Conservation (phyloP, 2,113 vertebrate species). For the Rousettus leschenaultii region DNA sequence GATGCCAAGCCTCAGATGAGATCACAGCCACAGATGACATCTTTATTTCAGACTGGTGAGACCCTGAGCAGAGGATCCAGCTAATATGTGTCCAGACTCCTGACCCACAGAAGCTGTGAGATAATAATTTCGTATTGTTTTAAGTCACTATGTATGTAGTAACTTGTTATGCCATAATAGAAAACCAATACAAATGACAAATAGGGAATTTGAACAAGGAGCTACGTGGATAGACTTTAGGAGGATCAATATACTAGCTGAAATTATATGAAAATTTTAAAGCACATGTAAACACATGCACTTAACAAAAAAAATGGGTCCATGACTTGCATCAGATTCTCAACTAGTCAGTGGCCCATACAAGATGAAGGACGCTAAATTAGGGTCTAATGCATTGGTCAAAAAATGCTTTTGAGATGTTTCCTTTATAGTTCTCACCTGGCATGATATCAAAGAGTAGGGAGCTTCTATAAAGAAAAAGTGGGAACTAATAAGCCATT, state of each 20-base stretch:
- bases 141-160: not conserved
- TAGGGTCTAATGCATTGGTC: not conserved
- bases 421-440: not conserved
- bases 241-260: not conserved
- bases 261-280: not conserved
- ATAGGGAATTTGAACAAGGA: not conserved
- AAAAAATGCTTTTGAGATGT: slow-evolving; percentile 23
- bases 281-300: not conserved
- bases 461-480: slow-evolving; percentile 19
- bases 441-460: not conserved
- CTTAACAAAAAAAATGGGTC: not conserved
- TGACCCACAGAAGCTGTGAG: not conserved
- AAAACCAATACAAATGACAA: not conserved
- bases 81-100: not conserved
- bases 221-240: not conserved
- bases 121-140: not conserved
- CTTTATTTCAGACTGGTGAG: not conserved
- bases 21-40: not conserved
- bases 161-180: not conserved
- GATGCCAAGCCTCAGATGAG: not conserved
- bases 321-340: not conserved
- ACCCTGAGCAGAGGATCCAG: not conserved
- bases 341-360: not conserved
- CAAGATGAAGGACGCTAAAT: not conserved
- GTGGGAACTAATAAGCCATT: not conserved